Base-by-base conservation (phyloP, 2,113 vertebrate species). In the Cichladusa arquata region DNA sequence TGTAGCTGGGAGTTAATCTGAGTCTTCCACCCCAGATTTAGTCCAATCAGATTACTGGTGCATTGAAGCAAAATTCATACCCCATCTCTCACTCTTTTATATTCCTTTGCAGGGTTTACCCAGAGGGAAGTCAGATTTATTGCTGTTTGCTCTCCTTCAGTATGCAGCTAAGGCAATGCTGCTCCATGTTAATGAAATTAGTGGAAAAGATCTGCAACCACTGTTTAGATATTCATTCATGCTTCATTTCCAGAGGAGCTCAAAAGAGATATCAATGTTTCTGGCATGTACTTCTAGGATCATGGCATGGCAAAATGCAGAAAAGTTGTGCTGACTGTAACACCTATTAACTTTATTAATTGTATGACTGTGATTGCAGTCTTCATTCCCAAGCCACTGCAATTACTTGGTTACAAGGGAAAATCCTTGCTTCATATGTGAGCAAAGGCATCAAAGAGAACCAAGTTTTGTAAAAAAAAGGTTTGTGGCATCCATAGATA, bases 1-100 rank as follows among this genome's bases (percentile, higher is more conserved):
- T 40, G 47, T 83, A 70, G 15, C 56, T 78, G 38, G 47, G 34
- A 83, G 48, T 90, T 88, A 96, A 93, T 93, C 90, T 70, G 81
- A 94, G 72, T 86, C 51, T 70, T 94, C 73, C 81, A 73, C 78
- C 71, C 44, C 16, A 83, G 84, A 90, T 94, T 95, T 90, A 90
- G 54, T 62, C 67, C 69, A 81, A 31, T 71, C 56, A 89, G 77
- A 87, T 79, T 95, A 90, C 38, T 54, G 26, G 24, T 66, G 47
- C 71, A 83, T 15, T 90, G 90, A 90, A 94, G 47, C 5, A 38
- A 79, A 93, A 93, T 88, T 90, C 82, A 78, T 90, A 92, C 22
- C 33, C 66, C 54, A 54, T 87, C 45, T 23, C 45, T 81, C 70
- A 50, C 44, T 72, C 38, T 69, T 90, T 72, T 38, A 64, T 94